A percentile compares a stretch with the other conserved stretches of the same genome.
Evolutionary conservation across 2,888 invertebrate genomes (phyloP).

Genomic region (Drosophila atroscutellata): DNA sequence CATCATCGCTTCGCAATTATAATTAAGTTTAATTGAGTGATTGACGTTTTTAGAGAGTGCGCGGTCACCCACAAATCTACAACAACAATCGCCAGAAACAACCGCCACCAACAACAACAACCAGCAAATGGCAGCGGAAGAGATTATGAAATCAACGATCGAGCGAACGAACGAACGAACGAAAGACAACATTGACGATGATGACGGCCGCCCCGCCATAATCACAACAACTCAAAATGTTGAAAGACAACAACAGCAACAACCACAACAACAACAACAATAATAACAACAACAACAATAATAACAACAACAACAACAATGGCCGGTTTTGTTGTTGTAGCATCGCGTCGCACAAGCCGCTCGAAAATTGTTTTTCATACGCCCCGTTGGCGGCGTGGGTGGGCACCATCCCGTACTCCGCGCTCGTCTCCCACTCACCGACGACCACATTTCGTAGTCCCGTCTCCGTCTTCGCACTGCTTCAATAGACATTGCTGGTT

Average conservation of each 20-base stretch:
- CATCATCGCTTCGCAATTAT: slow-evolving; percentile 83
- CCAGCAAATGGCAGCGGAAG: slow-evolving; percentile 60
- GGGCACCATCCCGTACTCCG: slow-evolving; percentile 29
- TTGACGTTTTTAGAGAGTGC: slow-evolving; percentile 84
- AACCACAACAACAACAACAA: slow-evolving; percentile 10
- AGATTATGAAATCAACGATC: slow-evolving; percentile 77
- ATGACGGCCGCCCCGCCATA: slow-evolving; percentile 57
- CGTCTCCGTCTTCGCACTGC: slow-evolving; percentile 24
- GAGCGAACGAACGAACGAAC: slow-evolving; percentile 22
- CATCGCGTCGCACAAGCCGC: slow-evolving; percentile 38
- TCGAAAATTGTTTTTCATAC: slow-evolving; percentile 64
- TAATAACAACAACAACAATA: slow-evolving; percentile 1
- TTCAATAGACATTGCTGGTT: slow-evolving; percentile 34
- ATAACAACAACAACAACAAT: slow-evolving; percentile 47
- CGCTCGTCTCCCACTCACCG: neutral
- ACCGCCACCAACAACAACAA: slow-evolving; percentile 30
- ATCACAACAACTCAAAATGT: slow-evolving; percentile 75
- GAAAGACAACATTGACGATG: slow-evolving; percentile 47
- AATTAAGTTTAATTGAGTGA: slow-evolving; percentile 85
- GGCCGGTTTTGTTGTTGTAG: slow-evolving; percentile 43
- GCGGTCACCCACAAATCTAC: slow-evolving; percentile 79
- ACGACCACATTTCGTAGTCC: slow-evolving; percentile 11
- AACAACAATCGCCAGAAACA: slow-evolving; percentile 37
- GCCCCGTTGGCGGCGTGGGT: slow-evolving; percentile 71
- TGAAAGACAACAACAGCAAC: slow-evolving; percentile 60